Base-by-base conservation (phyloP, 2,113 vertebrate species). In the Spizaetus ornatus region DNA sequence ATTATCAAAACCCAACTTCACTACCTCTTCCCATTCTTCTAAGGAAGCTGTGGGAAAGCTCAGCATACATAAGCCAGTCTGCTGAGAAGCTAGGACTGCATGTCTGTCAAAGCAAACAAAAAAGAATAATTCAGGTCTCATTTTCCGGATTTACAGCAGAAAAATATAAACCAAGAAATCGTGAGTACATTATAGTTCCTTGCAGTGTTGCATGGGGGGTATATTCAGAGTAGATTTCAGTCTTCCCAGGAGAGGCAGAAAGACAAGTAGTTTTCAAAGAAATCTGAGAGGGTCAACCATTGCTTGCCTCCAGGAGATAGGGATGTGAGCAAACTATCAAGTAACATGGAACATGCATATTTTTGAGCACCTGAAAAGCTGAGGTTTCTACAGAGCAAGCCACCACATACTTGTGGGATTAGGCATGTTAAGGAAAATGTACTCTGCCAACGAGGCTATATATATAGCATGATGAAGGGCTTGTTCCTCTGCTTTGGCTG, bases 391-490 rank as follows among this genome's bases (percentile, higher is more conserved):
- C 69, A 92, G 76, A 94, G 92, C 76, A 92, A 97, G 80, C 86
- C 95, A 88, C 94, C 36, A 86, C 95, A 94, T 97, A 95, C 65
- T 78, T 97, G 96, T 96, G 97, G 96, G 82, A 90, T 96, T 90
- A 95, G 74, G 36, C 93, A 96, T 42, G 95, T 65, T 90, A 82
- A 96, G 88, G 81, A 96, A 96, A 95, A 88, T 32, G 43, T 73
- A 10, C 66, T 93, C 61, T 94, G 90, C 78, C 82, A 91, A 16
- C 16, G 48, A 82, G 66, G 66, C 48, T 89, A 23, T 89, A 79
- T 82, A 70, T 42, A 85, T 63, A 94, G 58, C 40, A 81, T n/a
- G 95, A 86, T 93, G 88, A 90, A 94, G 82, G 85, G 85, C 88
- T 95, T 91, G 88, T 81, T 97, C 82, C 69, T 93, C 94, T 90